These are phyloP conservation scores for Nymphalis c-album DNA, from an alignment of 2,888 invertebrate genomes.

Conservation along the genomic window DNA sequence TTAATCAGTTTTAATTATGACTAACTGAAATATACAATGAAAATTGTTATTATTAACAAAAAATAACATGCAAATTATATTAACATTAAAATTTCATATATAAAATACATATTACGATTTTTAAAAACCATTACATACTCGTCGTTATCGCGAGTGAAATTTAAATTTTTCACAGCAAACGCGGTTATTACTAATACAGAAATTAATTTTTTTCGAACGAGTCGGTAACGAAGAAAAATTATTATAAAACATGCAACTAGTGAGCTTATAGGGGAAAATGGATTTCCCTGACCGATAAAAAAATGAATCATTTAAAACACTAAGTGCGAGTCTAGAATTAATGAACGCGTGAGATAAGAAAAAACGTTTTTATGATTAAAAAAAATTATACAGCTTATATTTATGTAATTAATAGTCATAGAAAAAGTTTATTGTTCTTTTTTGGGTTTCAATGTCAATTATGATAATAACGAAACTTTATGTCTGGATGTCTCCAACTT, in stretches of 20 bases:
- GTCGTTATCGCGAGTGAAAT: conserved; percentile 24
- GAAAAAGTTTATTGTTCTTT: no score
- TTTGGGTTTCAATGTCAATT: no score
- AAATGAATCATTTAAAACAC: conserved; percentile 28
- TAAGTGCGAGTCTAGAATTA: not conserved
- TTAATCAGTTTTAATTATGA: not conserved
- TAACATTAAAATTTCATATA: no score
- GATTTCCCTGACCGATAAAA: conserved; percentile 35
- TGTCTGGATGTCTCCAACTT: no score
- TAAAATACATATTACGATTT: no score
- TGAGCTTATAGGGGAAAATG: conserved; percentile 30
- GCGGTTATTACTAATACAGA: conserved; percentile 50
- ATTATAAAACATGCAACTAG: conserved; percentile 58
- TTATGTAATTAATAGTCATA: no score
- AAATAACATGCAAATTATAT: not conserved
- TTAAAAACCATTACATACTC: no score
- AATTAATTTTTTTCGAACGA: conserved; percentile 63
- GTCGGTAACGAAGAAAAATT: conserved; percentile 59
- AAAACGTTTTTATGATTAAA: not conserved
- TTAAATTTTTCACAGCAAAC: conserved; percentile 33
- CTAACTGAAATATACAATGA: not conserved
- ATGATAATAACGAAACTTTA: no score
- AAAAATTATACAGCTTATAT: no score
- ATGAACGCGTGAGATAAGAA: not conserved
- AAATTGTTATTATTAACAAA: not conserved